Conservation (phyloP, 2,888 invertebrate species). For the Drosophila niveifrons region DNA sequence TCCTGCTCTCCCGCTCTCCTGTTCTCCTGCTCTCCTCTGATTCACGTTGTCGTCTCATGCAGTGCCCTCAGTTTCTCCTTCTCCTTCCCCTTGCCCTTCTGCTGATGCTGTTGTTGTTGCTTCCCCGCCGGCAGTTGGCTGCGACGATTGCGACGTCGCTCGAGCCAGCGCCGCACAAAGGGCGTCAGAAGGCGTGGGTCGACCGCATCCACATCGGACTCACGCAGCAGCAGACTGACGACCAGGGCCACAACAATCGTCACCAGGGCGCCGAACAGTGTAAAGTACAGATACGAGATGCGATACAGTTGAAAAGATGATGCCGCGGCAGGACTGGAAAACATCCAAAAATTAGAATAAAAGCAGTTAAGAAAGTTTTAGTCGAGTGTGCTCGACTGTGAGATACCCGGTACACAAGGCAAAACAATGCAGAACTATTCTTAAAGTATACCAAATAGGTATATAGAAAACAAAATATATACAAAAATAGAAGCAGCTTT, state of each 20-base stretch:
- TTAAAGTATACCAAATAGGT: no score
- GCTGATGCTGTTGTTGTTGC: no score
- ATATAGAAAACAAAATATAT: no score
- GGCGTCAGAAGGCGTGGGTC: slow-evolving; percentile 89
- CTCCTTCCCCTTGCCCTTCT: slow-evolving; percentile 6
- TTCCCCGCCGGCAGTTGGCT: slow-evolving; percentile 42
- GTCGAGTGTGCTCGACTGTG: no score
- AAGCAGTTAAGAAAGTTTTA: no score
- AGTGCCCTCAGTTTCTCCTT: slow-evolving; percentile 30
- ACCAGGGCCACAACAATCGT: slow-evolving; percentile 87
- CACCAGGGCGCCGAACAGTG: slow-evolving; percentile 87
- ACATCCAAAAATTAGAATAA: no score
- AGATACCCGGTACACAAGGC: no score
- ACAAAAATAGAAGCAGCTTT: no score
- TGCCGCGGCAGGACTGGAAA: slow-evolving; percentile 65
- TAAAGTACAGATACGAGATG: slow-evolving; percentile 93
- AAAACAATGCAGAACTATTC: no score
- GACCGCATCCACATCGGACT: slow-evolving; percentile 87
- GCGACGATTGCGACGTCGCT: slow-evolving; percentile 54
- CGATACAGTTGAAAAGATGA: slow-evolving; percentile 87
- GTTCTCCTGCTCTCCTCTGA: background rate
- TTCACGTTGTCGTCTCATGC: slow-evolving; percentile 68
- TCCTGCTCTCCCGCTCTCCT: background rate
- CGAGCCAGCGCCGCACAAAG: slow-evolving; percentile 87
- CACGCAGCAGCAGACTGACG: slow-evolving; percentile 86